Conservation (phyloP, 2,113 vertebrate species). For the Mirounga angustirostris region DNA sequence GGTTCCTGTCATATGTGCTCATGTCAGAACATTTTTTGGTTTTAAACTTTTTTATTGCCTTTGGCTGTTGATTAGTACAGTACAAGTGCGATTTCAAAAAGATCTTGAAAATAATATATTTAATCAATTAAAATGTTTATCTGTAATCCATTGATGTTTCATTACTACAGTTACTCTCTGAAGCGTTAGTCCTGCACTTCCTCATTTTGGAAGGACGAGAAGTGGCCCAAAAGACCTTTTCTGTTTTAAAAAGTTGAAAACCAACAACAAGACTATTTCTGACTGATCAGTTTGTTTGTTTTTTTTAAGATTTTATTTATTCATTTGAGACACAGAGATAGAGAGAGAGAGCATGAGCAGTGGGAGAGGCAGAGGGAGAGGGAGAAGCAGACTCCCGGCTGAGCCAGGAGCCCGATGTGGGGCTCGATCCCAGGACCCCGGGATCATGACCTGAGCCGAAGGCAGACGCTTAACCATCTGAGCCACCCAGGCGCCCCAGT, state of each 20-base stretch:
- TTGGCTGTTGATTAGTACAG: constrained; percentile 91
- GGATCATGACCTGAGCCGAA: too few relatives aligned
- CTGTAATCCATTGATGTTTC: constrained; percentile 87
- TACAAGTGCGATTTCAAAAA: constrained; percentile 90
- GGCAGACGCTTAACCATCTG: too few relatives aligned
- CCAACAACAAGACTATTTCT: background rate
- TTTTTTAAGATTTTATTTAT: too few relatives aligned
- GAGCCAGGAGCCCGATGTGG: too few relatives aligned
- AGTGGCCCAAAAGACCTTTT: constrained; percentile 32
- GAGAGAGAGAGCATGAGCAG: too few relatives aligned
- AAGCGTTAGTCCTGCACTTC: constrained; percentile 64
- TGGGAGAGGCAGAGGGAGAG: too few relatives aligned
- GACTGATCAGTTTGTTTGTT: background rate
- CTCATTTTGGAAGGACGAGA: constrained; percentile 48
- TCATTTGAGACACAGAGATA: too few relatives aligned
- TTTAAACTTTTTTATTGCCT: constrained; percentile 92
- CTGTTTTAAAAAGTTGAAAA: background rate
- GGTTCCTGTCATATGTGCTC: constrained; percentile 83
- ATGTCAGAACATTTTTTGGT: constrained; percentile 83
- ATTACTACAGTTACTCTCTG: constrained; percentile 79
- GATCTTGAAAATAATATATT: constrained; percentile 94
- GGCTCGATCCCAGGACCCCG: too few relatives aligned
- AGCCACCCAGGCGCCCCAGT: too few relatives aligned
- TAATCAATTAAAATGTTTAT: constrained; percentile 98
- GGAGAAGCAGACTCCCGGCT: too few relatives aligned